Conservation (phyloP, 2,797 vertebrate species). For the Bucorvus abyssinicus region DNA sequence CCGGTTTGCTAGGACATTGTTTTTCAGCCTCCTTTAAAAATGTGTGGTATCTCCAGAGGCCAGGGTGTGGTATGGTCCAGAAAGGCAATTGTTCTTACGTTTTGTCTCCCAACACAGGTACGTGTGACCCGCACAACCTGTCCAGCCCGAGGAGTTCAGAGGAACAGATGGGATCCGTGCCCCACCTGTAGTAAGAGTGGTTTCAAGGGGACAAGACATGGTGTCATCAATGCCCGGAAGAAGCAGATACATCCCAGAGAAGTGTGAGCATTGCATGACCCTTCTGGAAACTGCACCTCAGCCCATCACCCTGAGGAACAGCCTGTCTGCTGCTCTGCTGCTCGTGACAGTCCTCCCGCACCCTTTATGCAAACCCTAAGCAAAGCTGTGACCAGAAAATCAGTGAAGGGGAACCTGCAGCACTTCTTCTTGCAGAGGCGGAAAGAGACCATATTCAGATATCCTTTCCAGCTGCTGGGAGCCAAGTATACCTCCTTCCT, state of each 20-base stretch:
- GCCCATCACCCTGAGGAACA: background rate
- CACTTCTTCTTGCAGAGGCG: background rate
- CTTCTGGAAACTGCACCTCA: background rate
- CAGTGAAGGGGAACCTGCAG: background rate
- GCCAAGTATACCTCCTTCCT: constrained; percentile 37
- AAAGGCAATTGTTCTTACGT: background rate
- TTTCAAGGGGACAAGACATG: background rate
- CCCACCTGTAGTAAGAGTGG: background rate
- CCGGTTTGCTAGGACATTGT: background rate
- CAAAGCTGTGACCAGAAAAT: background rate
- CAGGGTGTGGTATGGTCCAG: background rate
- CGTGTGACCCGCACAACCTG: background rate
- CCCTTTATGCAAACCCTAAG: background rate
- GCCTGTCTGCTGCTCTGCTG: background rate
- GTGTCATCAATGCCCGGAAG: background rate
- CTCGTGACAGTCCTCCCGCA: background rate
- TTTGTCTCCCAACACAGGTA: background rate
- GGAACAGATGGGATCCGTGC: background rate
- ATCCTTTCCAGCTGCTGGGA: constrained; percentile 34
- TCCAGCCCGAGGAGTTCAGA: background rate
- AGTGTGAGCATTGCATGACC: background rate
- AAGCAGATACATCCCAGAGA: background rate
- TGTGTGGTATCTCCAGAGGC: background rate
- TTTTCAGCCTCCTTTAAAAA: background rate
- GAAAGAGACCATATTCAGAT: background rate